Evolutionary conservation across 2,888 invertebrate species (phyloP), one percentile per base, ranked within the genome.

Genomic region (Aspidapion aeneum): DNA sequence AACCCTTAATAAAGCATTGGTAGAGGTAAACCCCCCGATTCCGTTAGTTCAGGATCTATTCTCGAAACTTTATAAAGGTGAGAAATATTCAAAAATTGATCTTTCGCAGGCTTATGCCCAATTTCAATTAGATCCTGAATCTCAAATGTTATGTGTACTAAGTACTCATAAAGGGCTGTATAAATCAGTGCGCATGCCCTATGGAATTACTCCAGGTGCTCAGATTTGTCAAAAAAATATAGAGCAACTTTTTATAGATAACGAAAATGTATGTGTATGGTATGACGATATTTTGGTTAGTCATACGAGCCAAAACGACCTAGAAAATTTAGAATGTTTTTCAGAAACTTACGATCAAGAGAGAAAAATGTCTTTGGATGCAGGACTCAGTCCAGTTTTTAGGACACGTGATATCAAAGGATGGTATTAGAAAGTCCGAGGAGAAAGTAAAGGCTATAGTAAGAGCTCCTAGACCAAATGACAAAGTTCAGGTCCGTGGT

Each of bases 171-270:
- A 72, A 22, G 78, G 79, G 0, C 57, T 79, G 1, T 79, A 69
- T 63, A 66, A 66, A 22, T 73, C 74, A 51, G 73, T 74, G 49
- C 69, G 77, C 20, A 63, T 78, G 21, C 74, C 75, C 1, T 77
- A 73, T 69, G 79, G 79, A 16, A 73, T 78, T n/a, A 71, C 73
- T 2, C 69, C 71, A 17, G 77, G 77, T 17, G 74, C 75, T n/a
- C 12, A 73, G 73, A 74, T 77, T 55, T 77, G 78, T 65, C 77
- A 78, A 61, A 60, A 68, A 55, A 68, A 70, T 17, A 68, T 78
- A 35, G 79, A 79, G 64, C 63, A 72, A 50, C 63, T 77, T 22
- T 63, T 79, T 12, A 63, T 64, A 56, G 75, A 73, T 2, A 65
- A 74, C 1, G 68, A 72, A 1, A 70, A 65, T 7, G 71, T 73